Percentiles rank a stretch among this genome's conserved stretches.
Conservation (phyloP, 1,140 invertebrate species). For the Linepithema humile region DNA sequence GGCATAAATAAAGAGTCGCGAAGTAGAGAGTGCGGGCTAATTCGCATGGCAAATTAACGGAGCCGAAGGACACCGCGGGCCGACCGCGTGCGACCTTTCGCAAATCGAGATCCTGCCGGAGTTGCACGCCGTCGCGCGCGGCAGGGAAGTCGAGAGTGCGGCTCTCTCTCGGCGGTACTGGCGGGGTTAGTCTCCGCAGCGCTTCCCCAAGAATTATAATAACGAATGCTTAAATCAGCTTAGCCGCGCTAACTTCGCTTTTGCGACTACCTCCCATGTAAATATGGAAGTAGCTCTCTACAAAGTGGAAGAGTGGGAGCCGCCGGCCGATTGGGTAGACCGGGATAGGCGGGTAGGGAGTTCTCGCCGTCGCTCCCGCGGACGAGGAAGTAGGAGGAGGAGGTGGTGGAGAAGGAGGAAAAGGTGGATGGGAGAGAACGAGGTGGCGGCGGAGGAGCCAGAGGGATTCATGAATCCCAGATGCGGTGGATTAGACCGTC, state of each 20-base stretch:
- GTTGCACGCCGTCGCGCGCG: conserved; percentile 13
- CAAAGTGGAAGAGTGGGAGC: conserved; percentile 76
- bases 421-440: conserved; percentile 59
- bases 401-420: conserved; percentile 44
- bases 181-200: conserved; percentile 58
- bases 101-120: conserved; percentile 48
- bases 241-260: conserved; percentile 82
- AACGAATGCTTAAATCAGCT: conserved; percentile 85
- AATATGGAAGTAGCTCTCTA: conserved; percentile 82
- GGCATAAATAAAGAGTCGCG: conserved; percentile 46
- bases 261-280: conserved; percentile 81
- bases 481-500: conserved; percentile 82
- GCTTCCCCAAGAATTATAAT: conserved; percentile 83
- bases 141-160: conserved; percentile 57
- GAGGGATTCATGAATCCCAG: conserved; percentile 82
- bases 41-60: conserved; percentile 69
- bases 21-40: conserved; percentile 53
- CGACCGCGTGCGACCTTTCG: conserved; percentile 57
- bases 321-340: conserved; percentile 77
- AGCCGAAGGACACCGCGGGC: conserved; percentile 50
- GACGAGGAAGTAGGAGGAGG: conserved; percentile 54
- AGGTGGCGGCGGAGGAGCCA: conserved; percentile 64
- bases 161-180: conserved; percentile 47
- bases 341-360: conserved; percentile 63
- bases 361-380: conserved; percentile 53